Base-by-base conservation (phyloP, 2,888 invertebrate genomes). In the Apoda limacodes region DNA sequence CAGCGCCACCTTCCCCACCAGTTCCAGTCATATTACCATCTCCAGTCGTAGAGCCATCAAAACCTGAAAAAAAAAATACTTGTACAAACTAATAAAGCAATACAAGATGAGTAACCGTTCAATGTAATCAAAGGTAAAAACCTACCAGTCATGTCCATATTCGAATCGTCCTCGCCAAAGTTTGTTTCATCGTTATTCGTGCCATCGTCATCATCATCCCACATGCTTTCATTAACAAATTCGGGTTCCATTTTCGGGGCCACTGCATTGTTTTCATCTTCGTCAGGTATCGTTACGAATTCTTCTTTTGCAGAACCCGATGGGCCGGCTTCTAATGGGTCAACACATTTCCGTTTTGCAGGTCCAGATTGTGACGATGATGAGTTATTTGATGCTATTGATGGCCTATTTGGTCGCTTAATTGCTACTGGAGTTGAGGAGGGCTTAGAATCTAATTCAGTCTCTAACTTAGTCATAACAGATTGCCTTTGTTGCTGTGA, bases 191-290 rank as follows among this genome's bases (percentile, higher is more conserved):
- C 85, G 50, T 86, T 86, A 37, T 83, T 84, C 14, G 84, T 70
- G 49, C 83, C 86, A 44, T 84, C 85, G 45, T 86, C 86, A 40
- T 84, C 85, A 37, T 82, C 81, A 40, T 82, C 82, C 80, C 82
- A 82, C 72, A 81, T 70, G 40, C 82, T 76, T 56, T 86, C 86
- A 40, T 85, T 85, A 23, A 83, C 78, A 62, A 85, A 86, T 66
- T 86, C 86, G 1, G 86, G 86, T 81, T 86, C 86, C 62, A 85
- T 84, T 83, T 86, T 86, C 14, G 86, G 85, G 50, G 86, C 85
- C 42, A 86, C 80, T 37, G 83, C 82, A 42, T 82, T 82, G 14
- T 81, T 78, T 62, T 82, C 81, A 41, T 82, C 80, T 52, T 80
- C 80, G 42, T 81, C 81, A 0, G 80, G 78, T 67, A 81, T 82